Conservation (phyloP, 2,888 invertebrate species). For the Saturnia pavonia region DNA sequence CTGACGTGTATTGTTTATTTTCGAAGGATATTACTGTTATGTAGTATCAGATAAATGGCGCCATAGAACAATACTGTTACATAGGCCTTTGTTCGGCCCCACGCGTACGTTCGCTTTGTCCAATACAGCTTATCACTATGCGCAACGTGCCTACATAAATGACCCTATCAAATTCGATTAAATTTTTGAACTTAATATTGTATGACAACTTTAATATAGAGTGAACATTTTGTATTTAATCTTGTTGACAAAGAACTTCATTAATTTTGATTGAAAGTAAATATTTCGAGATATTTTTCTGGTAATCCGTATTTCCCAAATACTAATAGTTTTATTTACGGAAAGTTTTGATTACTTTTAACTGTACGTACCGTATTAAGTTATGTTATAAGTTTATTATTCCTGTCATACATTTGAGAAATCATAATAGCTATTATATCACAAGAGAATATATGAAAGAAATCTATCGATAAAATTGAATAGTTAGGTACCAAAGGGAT, state of each 20-base stretch:
- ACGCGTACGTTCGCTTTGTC: slow-evolving; percentile 39
- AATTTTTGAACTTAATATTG: slow-evolving; percentile 12
- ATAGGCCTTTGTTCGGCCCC: slow-evolving; percentile 62
- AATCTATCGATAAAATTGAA: too few relatives aligned
- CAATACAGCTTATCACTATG: slow-evolving; percentile 41
- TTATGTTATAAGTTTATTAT: too few relatives aligned
- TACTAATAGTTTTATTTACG: too few relatives aligned
- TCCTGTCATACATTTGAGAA: too few relatives aligned
- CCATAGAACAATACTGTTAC: slow-evolving; percentile 61
- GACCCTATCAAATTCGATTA: slow-evolving; percentile 16
- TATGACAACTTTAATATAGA: neutral
- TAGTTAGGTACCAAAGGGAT: too few relatives aligned
- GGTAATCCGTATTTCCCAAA: too few relatives aligned
- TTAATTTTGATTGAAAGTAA: neutral
- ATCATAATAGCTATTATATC: too few relatives aligned
- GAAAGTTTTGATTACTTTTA: too few relatives aligned
- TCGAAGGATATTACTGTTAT: slow-evolving; percentile 45
- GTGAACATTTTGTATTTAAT: neutral
- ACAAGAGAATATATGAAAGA: too few relatives aligned
- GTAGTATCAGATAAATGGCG: slow-evolving; percentile 64
- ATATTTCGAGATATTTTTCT: too few relatives aligned
- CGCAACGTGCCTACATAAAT: slow-evolving; percentile 15
- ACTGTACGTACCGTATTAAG: too few relatives aligned
- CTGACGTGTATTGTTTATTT: slow-evolving; percentile 45
- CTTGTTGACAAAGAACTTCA: neutral